A percentile compares a stretch with the other conserved stretches of the same genome.
Evolutionary conservation across 2,113 vertebrate genomes (phyloP).

Genomic region (Sylvietta virens): DNA sequence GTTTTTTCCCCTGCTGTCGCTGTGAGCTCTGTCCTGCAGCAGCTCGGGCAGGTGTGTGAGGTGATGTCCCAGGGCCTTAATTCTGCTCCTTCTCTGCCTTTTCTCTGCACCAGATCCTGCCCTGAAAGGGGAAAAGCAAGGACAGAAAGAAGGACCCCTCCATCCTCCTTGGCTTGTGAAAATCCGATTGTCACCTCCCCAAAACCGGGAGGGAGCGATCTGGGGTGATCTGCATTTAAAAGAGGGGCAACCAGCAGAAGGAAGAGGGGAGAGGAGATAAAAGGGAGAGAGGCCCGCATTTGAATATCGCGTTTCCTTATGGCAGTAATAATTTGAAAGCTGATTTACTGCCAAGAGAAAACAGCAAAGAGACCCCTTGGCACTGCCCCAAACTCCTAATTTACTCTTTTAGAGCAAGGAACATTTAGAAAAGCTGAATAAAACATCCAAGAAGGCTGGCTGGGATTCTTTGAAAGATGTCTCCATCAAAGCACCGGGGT

Average conservation of each 20-base stretch:
- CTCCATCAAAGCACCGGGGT: neutral
- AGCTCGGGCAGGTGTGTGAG: neutral
- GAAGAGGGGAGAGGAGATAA: neutral
- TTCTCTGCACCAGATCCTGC: neutral
- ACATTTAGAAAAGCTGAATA: neutral
- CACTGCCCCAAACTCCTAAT: conserved; percentile 29
- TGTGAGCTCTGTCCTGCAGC: neutral
- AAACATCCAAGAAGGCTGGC: neutral
- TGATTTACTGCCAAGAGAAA: conserved; percentile 24
- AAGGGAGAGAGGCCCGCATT: neutral
- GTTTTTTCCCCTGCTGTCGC: neutral
- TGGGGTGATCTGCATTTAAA: conserved; percentile 10
- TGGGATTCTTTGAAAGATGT: neutral
- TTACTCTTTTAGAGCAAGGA: neutral
- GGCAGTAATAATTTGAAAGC: conserved; percentile 36
- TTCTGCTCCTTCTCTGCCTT: neutral
- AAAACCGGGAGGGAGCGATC: neutral
- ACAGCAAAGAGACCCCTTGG: conserved; percentile 8
- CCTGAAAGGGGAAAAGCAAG: neutral
- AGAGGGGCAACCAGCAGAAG: neutral
- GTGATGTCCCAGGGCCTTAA: neutral
- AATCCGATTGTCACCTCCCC: neutral
- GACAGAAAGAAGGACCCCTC: neutral
- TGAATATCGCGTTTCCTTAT: conserved; percentile 1
- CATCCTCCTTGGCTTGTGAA: neutral